Conservation (phyloP, 1,140 invertebrate genomes). For the Drosophila pallidifrons region DNA sequence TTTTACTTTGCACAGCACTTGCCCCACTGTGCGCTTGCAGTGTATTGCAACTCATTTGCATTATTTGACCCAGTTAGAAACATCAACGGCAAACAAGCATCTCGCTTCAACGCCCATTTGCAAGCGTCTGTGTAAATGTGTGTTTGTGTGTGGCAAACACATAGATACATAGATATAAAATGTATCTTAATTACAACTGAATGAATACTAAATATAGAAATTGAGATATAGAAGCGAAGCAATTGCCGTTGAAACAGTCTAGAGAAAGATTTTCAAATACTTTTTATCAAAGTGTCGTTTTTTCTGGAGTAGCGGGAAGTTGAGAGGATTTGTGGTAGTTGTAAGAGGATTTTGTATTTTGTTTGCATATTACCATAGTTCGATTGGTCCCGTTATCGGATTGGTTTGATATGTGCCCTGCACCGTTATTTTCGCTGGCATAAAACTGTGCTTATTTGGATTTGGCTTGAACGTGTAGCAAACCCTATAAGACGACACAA, state of each 20-base stretch:
- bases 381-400: constrained; percentile 84
- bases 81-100: constrained; percentile 52
- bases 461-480: constrained; percentile 84
- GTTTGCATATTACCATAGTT: constrained; percentile 80
- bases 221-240: not conserved
- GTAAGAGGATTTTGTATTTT: constrained; percentile 12
- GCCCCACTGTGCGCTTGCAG: constrained; percentile 50
- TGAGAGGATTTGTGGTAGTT: not conserved
- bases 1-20: not conserved
- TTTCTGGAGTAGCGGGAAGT: no score
- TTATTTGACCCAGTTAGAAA: constrained; percentile 69
- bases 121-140: not conserved
- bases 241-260: not conserved
- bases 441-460: constrained; percentile 84
- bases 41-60: constrained; percentile 57
- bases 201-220: constrained; percentile 1
- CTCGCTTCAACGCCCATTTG: constrained; percentile 25
- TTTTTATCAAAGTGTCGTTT: no score
- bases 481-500: constrained; percentile 78
- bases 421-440: constrained; percentile 83
- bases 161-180: not conserved
- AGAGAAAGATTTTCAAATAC: no score
- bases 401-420: constrained; percentile 83
- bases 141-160: no score
- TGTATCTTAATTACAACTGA: constrained; percentile 28